Evolutionary conservation across 2,113 vertebrate species (phyloP), one percentile per base, ranked within the genome.

Genomic region (Plestiodon gilberti): DNA sequence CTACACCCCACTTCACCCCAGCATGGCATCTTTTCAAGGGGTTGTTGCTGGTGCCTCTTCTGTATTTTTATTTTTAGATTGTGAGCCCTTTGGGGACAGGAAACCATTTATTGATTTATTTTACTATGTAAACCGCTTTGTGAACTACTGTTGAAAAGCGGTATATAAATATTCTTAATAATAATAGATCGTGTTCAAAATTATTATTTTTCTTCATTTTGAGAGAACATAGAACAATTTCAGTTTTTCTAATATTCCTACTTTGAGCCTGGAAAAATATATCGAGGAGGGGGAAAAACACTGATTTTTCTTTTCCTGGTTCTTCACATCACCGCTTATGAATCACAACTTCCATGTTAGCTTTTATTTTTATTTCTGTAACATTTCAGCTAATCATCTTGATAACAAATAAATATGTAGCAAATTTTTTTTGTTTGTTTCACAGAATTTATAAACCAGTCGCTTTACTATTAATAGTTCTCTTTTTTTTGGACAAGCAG

Each of bases 401-500:
- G n/a, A 74, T 65, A 74, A 87, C 82, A 48, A 78, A 92, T 69
- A 88, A 76, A 94, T 91, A 88, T 70, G 59, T 15, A 75, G 52
- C 87, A 7, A 10, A n/a, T n/a, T 18, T 81, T 77, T n/a, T 43
- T 57, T 74, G 78, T 89, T 88, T 85, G 30, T 91, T 89, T 89
- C 82, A 57, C 85, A 75, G 25, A 96, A 92, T 90, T 93, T 94
- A 95, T 92, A 94, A 94, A 92, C 86, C 95, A 91, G 91, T 86
- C 30, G 87, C 67, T 91, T 94, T 94, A 87, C 95, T 96, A 96
- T 96, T 96, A 97, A 95, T 93, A 92, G 90, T 92, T 59, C 91
- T 91, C 89, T 93, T 94, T 95, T 92, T 87, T 93, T 87, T 93
- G 90, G 91, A 89, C 10, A 75, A 92, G 89, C 77, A 80, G 91